Conservation (phyloP, 1,140 invertebrate species). For the Littorina saxatilis region DNA sequence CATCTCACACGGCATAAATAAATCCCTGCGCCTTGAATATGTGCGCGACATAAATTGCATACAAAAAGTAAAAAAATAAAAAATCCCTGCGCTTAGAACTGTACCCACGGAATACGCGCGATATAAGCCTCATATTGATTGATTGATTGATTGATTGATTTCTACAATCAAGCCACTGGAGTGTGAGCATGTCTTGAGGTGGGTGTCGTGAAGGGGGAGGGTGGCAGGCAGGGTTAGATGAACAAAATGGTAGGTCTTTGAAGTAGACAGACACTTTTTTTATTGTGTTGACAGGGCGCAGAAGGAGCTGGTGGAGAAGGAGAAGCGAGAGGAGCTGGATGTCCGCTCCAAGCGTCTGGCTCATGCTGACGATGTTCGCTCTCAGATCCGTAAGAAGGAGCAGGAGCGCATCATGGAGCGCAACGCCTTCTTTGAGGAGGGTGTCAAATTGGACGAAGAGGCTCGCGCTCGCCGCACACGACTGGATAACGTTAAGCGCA, state of each 20-base stretch:
- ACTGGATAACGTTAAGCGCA: conserved; percentile 74
- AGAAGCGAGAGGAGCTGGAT: conserved; percentile 69
- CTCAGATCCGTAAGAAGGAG: conserved; percentile 75
- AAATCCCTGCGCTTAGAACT: too few species aligned
- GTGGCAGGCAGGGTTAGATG: too few species aligned
- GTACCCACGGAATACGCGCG: too few species aligned
- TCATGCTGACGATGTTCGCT: conserved; percentile 72
- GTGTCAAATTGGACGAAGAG: conserved; percentile 74
- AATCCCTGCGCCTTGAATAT: too few species aligned
- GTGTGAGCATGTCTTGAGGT: conserved; percentile 1
- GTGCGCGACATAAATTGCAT: too few species aligned
- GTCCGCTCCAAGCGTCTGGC: conserved; percentile 56
- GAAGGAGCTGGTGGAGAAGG: conserved; percentile 74
- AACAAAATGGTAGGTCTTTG: too few species aligned
- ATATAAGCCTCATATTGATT: too few species aligned
- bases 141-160: too few species aligned
- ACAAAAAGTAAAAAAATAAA: too few species aligned
- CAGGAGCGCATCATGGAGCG: conserved; percentile 68
- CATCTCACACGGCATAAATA: too few species aligned
- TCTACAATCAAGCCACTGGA: not conserved
- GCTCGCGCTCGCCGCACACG: conserved; percentile 68
- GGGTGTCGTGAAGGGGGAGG: not conserved
- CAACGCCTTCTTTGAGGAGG: conserved; percentile 76
- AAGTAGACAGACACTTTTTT: too few species aligned
- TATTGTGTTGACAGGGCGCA: conserved; percentile 72